Conservation (phyloP, 2,113 vertebrate genomes). For the Hoplias malabaricus region DNA sequence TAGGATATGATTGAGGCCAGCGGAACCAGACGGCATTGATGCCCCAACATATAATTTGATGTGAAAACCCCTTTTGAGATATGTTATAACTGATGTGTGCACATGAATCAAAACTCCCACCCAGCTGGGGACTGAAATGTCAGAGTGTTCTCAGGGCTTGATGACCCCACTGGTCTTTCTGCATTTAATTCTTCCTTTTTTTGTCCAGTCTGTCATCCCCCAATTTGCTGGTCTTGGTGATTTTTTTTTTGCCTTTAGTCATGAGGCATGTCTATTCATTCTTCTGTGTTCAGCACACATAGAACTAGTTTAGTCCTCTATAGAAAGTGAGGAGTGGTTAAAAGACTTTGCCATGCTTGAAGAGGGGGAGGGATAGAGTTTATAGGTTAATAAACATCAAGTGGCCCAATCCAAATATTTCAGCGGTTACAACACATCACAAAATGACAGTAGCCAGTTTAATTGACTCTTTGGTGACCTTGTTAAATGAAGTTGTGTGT, state of each 20-base stretch:
- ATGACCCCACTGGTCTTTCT: not conserved
- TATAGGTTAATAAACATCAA: conserved; percentile 26
- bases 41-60: not conserved
- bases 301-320: not conserved
- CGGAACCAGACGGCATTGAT: not conserved
- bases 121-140: not conserved
- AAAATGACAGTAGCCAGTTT: not conserved
- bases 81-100: not conserved
- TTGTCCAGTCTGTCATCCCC: not conserved
- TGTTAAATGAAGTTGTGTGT: conserved; percentile 27
- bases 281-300: not conserved
- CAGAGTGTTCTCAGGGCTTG: not conserved
- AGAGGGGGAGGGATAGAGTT: not conserved
- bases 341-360: conserved; percentile 8
- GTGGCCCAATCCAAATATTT: not conserved
- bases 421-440: not conserved
- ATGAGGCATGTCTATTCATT: not conserved
- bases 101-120: not conserved
- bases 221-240: not conserved
- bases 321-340: not conserved
- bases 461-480: conserved; percentile 13
- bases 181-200: not conserved
- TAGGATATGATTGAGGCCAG: not conserved
- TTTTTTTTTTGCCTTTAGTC: not conserved
- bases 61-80: not conserved